Conservation (phyloP, 1,140 invertebrate species). For the Thalassaphorura encarpata region DNA sequence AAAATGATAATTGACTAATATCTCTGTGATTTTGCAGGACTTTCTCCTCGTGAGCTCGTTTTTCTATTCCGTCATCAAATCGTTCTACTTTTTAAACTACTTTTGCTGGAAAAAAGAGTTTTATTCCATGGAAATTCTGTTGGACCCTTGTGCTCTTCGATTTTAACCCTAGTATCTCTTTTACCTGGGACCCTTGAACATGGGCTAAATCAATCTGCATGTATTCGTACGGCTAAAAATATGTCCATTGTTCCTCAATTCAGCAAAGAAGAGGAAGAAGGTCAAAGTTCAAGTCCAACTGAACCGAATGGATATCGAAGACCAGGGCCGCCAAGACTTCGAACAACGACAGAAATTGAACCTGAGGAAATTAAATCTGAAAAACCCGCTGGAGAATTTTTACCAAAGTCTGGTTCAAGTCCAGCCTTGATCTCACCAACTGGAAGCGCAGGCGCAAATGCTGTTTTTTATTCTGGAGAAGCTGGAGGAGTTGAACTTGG, state of each 20-base stretch:
- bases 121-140: slow-evolving; percentile 91
- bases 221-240: slow-evolving; percentile 60
- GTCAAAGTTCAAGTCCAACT: background rate
- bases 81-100: slow-evolving; percentile 82
- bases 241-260: slow-evolving; percentile 63
- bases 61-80: slow-evolving; percentile 84
- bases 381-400: background rate
- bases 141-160: slow-evolving; percentile 69
- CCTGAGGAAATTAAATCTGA: background rate
- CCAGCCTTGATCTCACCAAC: background rate
- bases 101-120: slow-evolving; percentile 80
- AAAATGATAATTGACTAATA: slow-evolving; percentile 2
- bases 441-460: background rate
- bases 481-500: slow-evolving; percentile 11
- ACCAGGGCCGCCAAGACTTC: background rate
- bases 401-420: background rate
- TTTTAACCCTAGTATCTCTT: slow-evolving; percentile 80
- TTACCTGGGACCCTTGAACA: slow-evolving; percentile 81
- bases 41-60: slow-evolving; percentile 69
- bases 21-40: slow-evolving; percentile 47
- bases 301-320: background rate
- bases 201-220: slow-evolving; percentile 73
- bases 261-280: slow-evolving; percentile 17
- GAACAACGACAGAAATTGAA: background rate
- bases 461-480: background rate